Conservation (phyloP, 2,113 vertebrate genomes). For the Zapornia atra region DNA sequence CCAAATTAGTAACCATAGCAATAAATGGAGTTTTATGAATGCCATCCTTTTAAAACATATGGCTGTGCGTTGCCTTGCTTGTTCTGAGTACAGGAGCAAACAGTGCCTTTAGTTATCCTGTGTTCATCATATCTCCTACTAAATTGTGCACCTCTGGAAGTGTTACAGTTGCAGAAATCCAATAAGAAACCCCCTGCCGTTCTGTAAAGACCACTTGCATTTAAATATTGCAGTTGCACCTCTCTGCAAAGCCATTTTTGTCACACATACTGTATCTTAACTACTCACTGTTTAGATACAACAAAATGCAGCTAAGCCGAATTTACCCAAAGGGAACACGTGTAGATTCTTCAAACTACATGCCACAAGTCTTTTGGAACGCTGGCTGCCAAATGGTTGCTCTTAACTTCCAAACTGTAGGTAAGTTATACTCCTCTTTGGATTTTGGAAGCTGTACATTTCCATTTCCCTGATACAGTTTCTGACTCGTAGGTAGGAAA, state of each 20-base stretch:
- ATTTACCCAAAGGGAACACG: slow-evolving; percentile 98
- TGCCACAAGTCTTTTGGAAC: slow-evolving; percentile 99
- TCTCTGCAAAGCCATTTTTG: neutral
- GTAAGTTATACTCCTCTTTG: slow-evolving; percentile 66
- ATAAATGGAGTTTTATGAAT: neutral
- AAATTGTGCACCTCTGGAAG: neutral
- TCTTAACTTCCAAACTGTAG: slow-evolving; percentile 97
- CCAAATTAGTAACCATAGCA: neutral
- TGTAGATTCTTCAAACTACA: slow-evolving; percentile 98
- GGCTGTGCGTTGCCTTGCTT: neutral
- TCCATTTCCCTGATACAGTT: neutral
- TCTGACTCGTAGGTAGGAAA: neutral
- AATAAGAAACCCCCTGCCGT: accelerated
- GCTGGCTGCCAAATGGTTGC: slow-evolving; percentile 97
- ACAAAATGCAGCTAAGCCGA: slow-evolving; percentile 96
- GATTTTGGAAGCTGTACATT: neutral
- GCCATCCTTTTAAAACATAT: neutral
- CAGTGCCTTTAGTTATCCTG: neutral
- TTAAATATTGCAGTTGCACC: neutral
- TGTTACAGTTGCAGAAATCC: neutral
- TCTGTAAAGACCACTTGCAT: neutral
- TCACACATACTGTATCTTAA: slow-evolving; percentile 70
- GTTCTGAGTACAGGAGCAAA: neutral
- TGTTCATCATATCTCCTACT: neutral
- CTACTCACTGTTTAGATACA: slow-evolving; percentile 83